Conservation (phyloP, 2,113 vertebrate genomes). For the Typhlomys cinereus region DNA sequence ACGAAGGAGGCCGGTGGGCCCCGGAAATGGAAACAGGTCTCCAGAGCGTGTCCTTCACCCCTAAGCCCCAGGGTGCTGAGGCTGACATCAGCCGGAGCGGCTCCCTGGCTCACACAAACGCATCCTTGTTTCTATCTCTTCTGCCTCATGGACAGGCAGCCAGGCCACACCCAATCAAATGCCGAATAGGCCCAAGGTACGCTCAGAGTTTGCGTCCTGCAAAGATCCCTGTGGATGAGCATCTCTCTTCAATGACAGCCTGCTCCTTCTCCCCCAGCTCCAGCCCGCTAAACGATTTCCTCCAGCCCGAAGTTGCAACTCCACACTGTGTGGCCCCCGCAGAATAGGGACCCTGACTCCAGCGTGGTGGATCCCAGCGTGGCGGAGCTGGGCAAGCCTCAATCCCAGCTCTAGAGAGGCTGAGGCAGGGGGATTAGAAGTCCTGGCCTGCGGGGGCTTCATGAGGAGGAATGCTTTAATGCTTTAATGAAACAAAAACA, state of each 20-base stretch:
- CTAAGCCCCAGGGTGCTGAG: accelerated
- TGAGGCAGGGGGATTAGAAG: neutral
- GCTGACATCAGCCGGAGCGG: neutral
- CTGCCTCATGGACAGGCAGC: neutral
- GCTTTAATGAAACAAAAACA: neutral
- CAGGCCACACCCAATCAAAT: neutral
- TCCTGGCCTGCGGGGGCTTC: neutral
- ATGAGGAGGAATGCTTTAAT: neutral
- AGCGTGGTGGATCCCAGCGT: neutral
- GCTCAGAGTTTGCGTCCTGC: neutral
- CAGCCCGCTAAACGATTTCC: neutral
- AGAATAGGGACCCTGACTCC: neutral
- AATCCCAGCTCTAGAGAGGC: neutral
- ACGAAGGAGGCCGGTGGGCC: accelerated
- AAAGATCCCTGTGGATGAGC: neutral
- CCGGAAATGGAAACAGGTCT: neutral
- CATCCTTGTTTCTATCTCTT: neutral
- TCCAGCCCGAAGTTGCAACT: neutral
- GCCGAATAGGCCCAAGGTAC: neutral
- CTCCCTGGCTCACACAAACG: neutral
- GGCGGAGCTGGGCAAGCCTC: neutral
- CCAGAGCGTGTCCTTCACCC: accelerated
- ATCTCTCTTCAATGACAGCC: neutral
- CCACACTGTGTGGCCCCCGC: neutral
- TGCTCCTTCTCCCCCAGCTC: neutral